These are phyloP conservation scores for Tyria jacobaeae DNA, from an alignment of 2,888 invertebrate genomes.

Conservation along the genomic window DNA sequence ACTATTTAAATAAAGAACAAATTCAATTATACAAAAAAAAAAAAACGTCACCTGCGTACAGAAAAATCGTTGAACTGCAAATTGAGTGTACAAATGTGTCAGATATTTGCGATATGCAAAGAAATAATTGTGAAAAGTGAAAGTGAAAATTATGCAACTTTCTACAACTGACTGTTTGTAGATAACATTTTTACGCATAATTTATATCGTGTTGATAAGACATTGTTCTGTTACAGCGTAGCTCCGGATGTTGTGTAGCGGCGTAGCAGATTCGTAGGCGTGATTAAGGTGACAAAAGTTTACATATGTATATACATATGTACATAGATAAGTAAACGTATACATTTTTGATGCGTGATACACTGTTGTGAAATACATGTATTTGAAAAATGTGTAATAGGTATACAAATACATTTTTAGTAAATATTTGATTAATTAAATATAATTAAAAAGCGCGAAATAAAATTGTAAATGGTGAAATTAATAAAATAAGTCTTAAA, in stretches of 20 bases:
- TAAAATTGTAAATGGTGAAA: neutral
- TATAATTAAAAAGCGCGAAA: too few relatives aligned
- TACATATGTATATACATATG: neutral
- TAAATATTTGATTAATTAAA: too few relatives aligned
- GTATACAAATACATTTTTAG: neutral
- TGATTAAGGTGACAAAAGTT: neutral
- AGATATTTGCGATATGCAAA: slow-evolving; percentile 72
- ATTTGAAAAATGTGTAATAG: slow-evolving; percentile 30
- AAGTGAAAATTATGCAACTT: slow-evolving; percentile 85
- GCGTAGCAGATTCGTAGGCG: slow-evolving; percentile 32
- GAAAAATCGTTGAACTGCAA: slow-evolving; percentile 71
- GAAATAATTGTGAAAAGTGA: slow-evolving; percentile 75
- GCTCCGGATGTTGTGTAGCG: slow-evolving; percentile 27
- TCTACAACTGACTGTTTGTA: slow-evolving; percentile 66
- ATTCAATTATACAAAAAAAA: slow-evolving; percentile 53
- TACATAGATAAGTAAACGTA: neutral
- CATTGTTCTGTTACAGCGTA: slow-evolving; percentile 36
- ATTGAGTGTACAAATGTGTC: slow-evolving; percentile 63
- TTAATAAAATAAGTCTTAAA: neutral
- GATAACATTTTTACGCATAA: slow-evolving; percentile 54
- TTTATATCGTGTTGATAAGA: slow-evolving; percentile 25
- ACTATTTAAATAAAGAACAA: slow-evolving; percentile 61
- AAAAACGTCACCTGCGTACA: slow-evolving; percentile 62
- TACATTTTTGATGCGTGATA: neutral
- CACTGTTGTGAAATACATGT: slow-evolving; percentile 8